Evolutionary conservation across 92 coral and sea anemone genomes (phyloP), one percentile per base, ranked within the genome.

Genomic region (Phenganax stokvisi): DNA sequence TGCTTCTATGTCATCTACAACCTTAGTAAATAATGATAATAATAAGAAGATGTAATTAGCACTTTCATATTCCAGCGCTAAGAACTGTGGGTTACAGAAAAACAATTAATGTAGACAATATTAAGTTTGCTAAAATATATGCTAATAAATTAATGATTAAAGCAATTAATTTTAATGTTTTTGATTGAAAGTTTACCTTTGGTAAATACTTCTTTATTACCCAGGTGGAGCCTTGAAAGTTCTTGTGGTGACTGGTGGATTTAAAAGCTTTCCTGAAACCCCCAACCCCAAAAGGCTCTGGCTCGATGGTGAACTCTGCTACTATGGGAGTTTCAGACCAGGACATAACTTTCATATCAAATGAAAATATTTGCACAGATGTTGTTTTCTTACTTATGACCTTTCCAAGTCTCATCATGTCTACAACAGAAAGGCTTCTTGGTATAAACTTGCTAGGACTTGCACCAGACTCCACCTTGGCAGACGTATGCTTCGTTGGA

Each of bases 281-380:
- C 16, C 62, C 62, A 57, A 57, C 62, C 62, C 62, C 62, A 16
- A 65, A 65, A 65, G 71, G 71, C 17, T 65, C 15, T 65, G 71
- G 71, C 71, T 65, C 71, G 71, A 65, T 65, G 27, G 31, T 65
- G 71, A 65, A 65, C 71, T 65, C 71, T 65, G 71, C 71, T 20
- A 65, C 31, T 10, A 15, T 65, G 71, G 71, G 71, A 65, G 71
- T 65, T 65, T 28, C 71, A 9, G 71, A 65, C 71, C 71, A 65
- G 71, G 15, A 10, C 62, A 57, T 57, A 57, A 10, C 62, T 57
- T 57, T 57, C 62, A 57, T 57, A 57, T 57, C 62, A 57, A 57
- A 57, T 57, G 62, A 10, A 57, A 10, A 57, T 57, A 57, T 57
- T 57, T 57, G 62, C 62, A 57, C 62, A 16, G 62, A 57, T 57